These are phyloP conservation scores for Tricholauxania praeusta DNA, from an alignment of 2,888 invertebrate species.

Conservation along the genomic window DNA sequence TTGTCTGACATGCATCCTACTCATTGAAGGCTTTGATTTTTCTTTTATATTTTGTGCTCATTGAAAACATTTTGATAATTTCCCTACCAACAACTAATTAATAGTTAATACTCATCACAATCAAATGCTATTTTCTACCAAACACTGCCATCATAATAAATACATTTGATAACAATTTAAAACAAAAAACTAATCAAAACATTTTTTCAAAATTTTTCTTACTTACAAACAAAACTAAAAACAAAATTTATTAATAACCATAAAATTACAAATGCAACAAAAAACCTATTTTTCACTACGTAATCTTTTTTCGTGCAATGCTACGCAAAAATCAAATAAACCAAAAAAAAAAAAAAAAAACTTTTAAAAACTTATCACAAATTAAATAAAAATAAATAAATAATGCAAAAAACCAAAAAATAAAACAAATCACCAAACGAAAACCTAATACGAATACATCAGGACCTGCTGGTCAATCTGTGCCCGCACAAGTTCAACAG, in stretches of 20 bases:
- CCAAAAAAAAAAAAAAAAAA: constrained; percentile 46
- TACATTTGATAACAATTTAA: background rate
- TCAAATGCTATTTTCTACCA: too few species aligned
- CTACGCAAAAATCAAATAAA: constrained; percentile 35
- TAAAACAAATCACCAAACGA: constrained; percentile 41
- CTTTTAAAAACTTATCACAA: constrained; percentile 39
- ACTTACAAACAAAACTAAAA: constrained; percentile 45
- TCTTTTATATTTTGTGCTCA: too few species aligned
- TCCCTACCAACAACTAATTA: too few species aligned
- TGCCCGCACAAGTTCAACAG: constrained; percentile 89
- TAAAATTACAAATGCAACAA: constrained; percentile 46
- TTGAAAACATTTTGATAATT: too few species aligned
- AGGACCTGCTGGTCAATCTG: constrained; percentile 94
- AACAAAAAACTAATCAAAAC: constrained; percentile 53
- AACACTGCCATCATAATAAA: too few species aligned
- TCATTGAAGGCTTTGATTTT: too few species aligned
- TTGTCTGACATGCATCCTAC: too few species aligned
- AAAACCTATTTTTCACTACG: constrained; percentile 44
- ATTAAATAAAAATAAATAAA: constrained; percentile 40
- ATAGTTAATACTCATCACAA: too few species aligned
- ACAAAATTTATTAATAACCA: constrained; percentile 39
- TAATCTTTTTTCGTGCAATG: constrained; percentile 39
- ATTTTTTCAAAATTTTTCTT: constrained; percentile 59
- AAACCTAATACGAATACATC: constrained; percentile 36
- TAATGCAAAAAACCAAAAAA: constrained; percentile 41